Conservation (phyloP, 2,797 vertebrate genomes). For the Valencia hispanica region DNA sequence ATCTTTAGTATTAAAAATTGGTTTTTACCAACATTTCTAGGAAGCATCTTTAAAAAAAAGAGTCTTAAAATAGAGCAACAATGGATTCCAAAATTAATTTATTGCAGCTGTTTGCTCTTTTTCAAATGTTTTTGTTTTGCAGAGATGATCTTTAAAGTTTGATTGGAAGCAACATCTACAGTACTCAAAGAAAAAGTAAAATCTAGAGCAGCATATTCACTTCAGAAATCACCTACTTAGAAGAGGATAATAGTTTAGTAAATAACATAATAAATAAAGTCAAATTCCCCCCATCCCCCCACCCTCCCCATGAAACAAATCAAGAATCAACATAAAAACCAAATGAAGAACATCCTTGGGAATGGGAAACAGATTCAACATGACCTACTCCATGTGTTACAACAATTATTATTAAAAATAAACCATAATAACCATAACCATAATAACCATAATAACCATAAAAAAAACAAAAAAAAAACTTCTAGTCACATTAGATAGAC, state of each 20-base stretch:
- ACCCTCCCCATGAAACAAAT: too few relatives aligned
- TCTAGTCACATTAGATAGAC: too few relatives aligned
- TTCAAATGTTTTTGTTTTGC: background rate
- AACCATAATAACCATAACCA: too few relatives aligned
- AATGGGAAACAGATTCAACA: background rate
- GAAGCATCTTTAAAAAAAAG: slow-evolving; percentile 6
- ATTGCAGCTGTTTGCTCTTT: background rate
- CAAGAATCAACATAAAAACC: background rate
- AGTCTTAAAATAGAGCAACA: background rate
- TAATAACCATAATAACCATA: too few relatives aligned
- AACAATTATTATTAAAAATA: too few relatives aligned
- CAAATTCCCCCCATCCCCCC: background rate
- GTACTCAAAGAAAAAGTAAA: background rate
- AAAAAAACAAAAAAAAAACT: too few relatives aligned
- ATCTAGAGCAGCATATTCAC: background rate
- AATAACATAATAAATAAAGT: background rate
- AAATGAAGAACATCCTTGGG: background rate
- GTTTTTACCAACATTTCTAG: slow-evolving; percentile 23
- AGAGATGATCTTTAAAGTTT: background rate
- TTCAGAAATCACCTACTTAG: too few relatives aligned
- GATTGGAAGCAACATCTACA: background rate
- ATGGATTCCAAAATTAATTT: background rate
- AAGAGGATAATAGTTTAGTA: background rate
- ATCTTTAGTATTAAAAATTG: slow-evolving; percentile 23
- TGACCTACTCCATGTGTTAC: background rate